Evolutionary conservation across 2,888 invertebrate species (phyloP).

Genomic region (Protonemura montana): DNA sequence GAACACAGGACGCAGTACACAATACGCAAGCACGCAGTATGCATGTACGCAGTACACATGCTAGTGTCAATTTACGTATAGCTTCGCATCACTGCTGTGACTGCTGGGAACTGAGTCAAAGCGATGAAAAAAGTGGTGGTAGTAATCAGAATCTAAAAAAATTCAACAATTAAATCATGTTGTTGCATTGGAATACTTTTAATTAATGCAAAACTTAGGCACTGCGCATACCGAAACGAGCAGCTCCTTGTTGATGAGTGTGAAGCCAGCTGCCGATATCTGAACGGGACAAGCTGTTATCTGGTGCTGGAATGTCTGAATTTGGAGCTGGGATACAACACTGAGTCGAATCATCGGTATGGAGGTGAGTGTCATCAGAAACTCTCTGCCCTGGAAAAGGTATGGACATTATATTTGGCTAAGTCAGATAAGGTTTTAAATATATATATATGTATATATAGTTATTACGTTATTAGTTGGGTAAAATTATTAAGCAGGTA

Average conservation of each 20-base stretch:
- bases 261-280: slow-evolving; percentile 13
- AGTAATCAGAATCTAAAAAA: not conserved
- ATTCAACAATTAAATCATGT: not conserved
- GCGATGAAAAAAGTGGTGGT: not conserved
- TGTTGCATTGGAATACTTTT: not conserved
- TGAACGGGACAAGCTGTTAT: not conserved
- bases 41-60: too few species aligned
- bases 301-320: not conserved
- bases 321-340: not conserved
- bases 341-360: not conserved
- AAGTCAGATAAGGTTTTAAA: too few species aligned
- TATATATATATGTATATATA: too few species aligned
- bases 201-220: not conserved
- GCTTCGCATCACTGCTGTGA: not conserved
- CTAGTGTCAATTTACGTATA: not conserved
- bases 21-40: too few species aligned
- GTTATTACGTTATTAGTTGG: too few species aligned
- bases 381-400: too few species aligned
- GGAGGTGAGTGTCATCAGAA: not conserved
- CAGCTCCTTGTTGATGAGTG: not conserved
- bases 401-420: too few species aligned
- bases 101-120: not conserved
- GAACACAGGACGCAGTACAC: too few species aligned
- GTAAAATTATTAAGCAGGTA: too few species aligned
- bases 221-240: not conserved